Percentiles rank a stretch among this genome's conserved stretches.
Evolutionary conservation across 1,140 invertebrate species (phyloP).

Genomic region (Diabrotica undecimpunctata): DNA sequence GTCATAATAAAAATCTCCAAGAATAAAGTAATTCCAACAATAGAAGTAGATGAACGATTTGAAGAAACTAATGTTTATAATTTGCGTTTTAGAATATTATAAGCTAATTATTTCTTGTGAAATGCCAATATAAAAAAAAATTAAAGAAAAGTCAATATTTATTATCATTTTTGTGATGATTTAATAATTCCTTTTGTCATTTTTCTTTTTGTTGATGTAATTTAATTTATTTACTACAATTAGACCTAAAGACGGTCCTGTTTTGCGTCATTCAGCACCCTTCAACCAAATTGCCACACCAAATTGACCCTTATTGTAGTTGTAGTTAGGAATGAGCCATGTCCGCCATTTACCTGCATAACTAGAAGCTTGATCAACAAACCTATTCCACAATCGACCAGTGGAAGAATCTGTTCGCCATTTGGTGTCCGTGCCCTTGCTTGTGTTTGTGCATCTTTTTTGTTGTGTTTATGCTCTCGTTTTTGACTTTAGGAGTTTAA

Average conservation of each 20-base stretch:
- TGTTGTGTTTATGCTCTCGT: constrained; percentile 34
- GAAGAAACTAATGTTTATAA: too few relatives aligned
- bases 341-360: constrained; percentile 20
- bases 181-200: too few relatives aligned
- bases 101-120: too few relatives aligned
- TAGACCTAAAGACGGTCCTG: background rate
- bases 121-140: too few relatives aligned
- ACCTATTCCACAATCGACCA: constrained; percentile 43
- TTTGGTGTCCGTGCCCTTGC: constrained; percentile 39
- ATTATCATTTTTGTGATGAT: too few relatives aligned
- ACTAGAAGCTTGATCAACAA: constrained; percentile 19
- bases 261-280: constrained; percentile 13
- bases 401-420: constrained; percentile 45
- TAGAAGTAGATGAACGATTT: too few relatives aligned
- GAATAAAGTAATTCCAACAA: too few relatives aligned
- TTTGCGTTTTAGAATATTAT: too few relatives aligned
- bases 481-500: constrained; percentile 24
- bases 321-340: constrained; percentile 7
- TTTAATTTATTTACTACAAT: too few relatives aligned
- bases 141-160: too few relatives aligned
- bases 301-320: constrained; percentile 21
- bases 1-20: too few relatives aligned
- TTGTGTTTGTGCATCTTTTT: constrained; percentile 39
- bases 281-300: constrained; percentile 22
- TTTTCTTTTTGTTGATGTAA: too few relatives aligned